Conservation (phyloP, 2,888 invertebrate genomes). For the Pogonocherus hispidulus region DNA sequence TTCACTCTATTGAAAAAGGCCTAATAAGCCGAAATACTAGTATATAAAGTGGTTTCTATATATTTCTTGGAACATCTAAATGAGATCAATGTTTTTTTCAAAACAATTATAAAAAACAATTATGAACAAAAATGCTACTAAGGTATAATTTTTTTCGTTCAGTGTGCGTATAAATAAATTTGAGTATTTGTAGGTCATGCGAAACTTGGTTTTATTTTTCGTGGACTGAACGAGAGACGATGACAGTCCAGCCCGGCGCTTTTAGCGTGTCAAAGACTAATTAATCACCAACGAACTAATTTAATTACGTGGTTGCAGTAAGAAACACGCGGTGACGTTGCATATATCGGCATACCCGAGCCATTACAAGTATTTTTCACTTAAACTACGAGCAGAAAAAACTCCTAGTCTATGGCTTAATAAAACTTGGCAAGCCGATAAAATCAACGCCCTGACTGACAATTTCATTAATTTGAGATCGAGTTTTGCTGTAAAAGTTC, state of each 20-base stretch:
- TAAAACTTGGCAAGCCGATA: conserved; percentile 48
- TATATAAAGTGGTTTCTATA: too few species aligned
- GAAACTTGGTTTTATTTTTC: too few species aligned
- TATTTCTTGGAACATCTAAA: too few species aligned
- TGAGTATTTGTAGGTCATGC: too few species aligned
- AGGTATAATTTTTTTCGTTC: too few species aligned
- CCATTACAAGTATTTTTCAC: conserved; percentile 16
- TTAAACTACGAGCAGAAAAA: conserved; percentile 12
- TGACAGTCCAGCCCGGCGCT: conserved; percentile 19
- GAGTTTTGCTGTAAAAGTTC: conserved; percentile 47
- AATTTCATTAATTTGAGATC: conserved; percentile 63
- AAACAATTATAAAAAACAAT: too few species aligned
- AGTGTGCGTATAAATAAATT: too few species aligned
- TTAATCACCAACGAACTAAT: conserved; percentile 42
- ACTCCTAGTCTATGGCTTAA: conserved; percentile 18
- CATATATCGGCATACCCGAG: conserved; percentile 16
- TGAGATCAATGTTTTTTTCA: too few species aligned
- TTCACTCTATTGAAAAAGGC: too few species aligned
- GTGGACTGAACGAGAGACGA: not conserved
- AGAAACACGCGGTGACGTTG: conserved; percentile 18
- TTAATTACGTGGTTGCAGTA: conserved; percentile 32
- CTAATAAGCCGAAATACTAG: too few species aligned
- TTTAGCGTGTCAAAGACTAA: conserved; percentile 39
- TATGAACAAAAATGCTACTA: too few species aligned
- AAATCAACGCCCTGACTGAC: conserved; percentile 61